Percentiles rank a stretch among this genome's conserved stretches.
phyloP scores from a whole-genome alignment of 92 coral and sea anemone species.

The Heteractis magnifica region DNA sequence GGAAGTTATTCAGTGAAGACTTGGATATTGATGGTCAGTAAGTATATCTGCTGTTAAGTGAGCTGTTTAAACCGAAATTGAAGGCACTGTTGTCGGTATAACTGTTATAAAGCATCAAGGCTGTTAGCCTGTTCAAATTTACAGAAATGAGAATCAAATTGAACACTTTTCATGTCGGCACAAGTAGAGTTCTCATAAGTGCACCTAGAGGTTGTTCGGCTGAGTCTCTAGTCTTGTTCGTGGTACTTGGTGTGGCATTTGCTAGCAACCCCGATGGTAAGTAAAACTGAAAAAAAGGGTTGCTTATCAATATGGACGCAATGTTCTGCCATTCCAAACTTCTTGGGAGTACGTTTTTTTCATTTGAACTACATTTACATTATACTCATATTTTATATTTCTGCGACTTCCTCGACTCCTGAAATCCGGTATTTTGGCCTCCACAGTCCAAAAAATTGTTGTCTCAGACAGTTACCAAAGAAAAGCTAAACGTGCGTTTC shows the following conservation, averaged over 20 bases:
- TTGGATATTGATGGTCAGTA: too few species aligned
- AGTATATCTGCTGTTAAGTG: too few species aligned
- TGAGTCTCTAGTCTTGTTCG: constrained; percentile 2
- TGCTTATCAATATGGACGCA: too few species aligned
- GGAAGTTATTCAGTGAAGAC: too few species aligned
- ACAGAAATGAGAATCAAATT: too few species aligned
- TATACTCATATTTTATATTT: too few species aligned
- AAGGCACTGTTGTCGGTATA: not conserved
- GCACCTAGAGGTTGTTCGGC: not conserved
- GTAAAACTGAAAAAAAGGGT: not conserved
- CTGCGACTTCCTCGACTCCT: too few species aligned
- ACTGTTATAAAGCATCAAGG: not conserved
- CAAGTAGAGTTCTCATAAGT: not conserved
- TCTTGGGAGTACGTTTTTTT: not conserved
- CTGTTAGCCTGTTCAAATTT: not conserved
- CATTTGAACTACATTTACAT: not conserved
- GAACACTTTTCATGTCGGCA: not conserved
- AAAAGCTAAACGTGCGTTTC: too few species aligned
- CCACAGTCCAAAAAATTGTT: too few species aligned
- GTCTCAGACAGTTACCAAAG: too few species aligned
- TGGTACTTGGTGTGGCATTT: constrained; percentile 24
- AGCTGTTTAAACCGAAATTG: too few species aligned
- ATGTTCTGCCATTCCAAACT: not conserved
- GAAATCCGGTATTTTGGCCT: too few species aligned
- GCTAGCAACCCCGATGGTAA: constrained; percentile 35